A percentile compares a stretch with the other conserved stretches of the same genome.
These are phyloP conservation scores for Aethina tumida DNA, from an alignment of 1,140 invertebrate species.

Conservation along the genomic window DNA sequence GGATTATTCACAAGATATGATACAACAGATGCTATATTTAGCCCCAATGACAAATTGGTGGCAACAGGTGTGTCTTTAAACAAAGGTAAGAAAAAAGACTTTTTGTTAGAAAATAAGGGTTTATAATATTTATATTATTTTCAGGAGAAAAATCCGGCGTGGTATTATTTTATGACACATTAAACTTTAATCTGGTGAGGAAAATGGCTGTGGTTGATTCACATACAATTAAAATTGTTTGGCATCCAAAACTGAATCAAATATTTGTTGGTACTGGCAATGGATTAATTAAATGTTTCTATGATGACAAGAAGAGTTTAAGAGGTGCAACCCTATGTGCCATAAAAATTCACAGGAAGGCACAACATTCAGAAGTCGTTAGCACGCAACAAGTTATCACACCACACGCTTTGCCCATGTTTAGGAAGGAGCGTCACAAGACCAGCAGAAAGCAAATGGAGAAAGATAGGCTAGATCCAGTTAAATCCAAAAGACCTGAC, in stretches of 20 bases:
- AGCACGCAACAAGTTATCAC: constrained; percentile 93
- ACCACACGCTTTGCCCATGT: constrained; percentile 91
- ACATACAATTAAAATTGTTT: constrained; percentile 79
- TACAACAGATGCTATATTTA: constrained; percentile 89
- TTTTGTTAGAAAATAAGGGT: neutral
- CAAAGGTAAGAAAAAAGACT: constrained; percentile 38
- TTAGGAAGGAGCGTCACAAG: constrained; percentile 83
- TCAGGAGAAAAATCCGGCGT: constrained; percentile 52
- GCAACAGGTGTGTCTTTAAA: constrained; percentile 79
- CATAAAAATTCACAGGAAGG: constrained; percentile 68
- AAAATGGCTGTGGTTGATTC: constrained; percentile 68
- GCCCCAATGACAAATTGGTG: constrained; percentile 84
- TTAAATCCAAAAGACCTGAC: constrained; percentile 89
- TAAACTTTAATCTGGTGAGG: constrained; percentile 65
- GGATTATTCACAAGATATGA: constrained; percentile 78
- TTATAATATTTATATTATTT: constrained; percentile 6
- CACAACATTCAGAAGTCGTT: constrained; percentile 75
- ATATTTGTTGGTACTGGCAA: constrained; percentile 89
- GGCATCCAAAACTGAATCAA: constrained; percentile 97
- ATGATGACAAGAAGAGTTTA: constrained; percentile 76
- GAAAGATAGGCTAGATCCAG: constrained; percentile 82
- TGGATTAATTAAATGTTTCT: constrained; percentile 83
- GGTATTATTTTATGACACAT: constrained; percentile 72
- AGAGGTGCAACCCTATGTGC: constrained; percentile 88
- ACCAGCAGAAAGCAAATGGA: constrained; percentile 87